phyloP scores from a whole-genome alignment of 2,888 invertebrate species.

The Pammene fasciana region DNA sequence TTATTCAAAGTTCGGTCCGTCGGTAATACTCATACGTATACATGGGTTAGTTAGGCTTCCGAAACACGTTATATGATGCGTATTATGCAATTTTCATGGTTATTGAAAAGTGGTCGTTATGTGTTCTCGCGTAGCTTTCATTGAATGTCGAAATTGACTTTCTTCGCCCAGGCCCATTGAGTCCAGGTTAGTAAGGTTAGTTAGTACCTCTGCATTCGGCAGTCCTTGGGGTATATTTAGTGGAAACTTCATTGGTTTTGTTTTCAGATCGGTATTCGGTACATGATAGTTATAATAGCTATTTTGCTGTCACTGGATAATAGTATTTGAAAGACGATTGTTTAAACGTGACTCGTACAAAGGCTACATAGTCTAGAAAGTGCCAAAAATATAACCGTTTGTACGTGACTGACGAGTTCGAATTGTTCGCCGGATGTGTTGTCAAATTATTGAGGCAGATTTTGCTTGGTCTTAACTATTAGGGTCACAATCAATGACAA shows the following conservation, averaged over 20 bases:
- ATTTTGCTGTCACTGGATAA: constrained; percentile 38
- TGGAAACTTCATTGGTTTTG: no score
- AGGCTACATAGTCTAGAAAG: constrained; percentile 59
- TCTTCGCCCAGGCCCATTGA: constrained; percentile 50
- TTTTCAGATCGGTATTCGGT: no score
- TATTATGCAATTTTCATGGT: constrained; percentile 23
- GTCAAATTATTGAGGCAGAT: constrained; percentile 18
- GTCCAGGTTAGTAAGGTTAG: no score
- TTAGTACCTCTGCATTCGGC: no score
- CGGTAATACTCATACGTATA: constrained; percentile 3
- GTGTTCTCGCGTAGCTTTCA: constrained; percentile 59
- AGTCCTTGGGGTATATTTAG: no score
- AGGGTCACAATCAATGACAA: background rate
- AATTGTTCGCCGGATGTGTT: constrained; percentile 31
- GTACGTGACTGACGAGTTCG: constrained; percentile 59
- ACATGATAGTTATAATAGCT: constrained; percentile 7
- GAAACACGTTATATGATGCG: constrained; percentile 12
- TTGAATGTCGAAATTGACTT: constrained; percentile 56
- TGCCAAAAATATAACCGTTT: constrained; percentile 52
- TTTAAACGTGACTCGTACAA: constrained; percentile 57
- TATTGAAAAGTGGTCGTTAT: constrained; percentile 47
- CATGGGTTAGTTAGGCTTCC: constrained; percentile 1
- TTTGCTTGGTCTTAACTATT: constrained; percentile 28
- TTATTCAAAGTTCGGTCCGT: constrained; percentile 10
- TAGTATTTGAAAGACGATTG: constrained; percentile 46